A percentile compares a stretch with the other conserved stretches of the same genome.
phyloP scores from a whole-genome alignment of 2,113 vertebrate genomes.

The Corvus cornix region DNA sequence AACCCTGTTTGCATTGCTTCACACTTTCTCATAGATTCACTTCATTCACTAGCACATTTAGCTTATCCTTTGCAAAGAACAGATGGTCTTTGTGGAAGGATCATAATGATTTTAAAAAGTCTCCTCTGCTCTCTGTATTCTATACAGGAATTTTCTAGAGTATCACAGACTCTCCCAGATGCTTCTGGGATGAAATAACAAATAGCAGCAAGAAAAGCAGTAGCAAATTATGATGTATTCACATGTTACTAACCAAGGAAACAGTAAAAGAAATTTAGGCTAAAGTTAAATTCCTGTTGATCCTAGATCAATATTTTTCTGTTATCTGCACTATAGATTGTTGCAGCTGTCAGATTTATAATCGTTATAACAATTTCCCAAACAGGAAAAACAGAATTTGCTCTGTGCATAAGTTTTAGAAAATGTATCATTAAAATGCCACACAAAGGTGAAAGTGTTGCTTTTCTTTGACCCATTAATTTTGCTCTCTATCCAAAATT shows the following conservation, averaged over 20 bases:
- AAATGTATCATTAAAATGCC: not conserved
- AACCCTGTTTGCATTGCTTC: not conserved
- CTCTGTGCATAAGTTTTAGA: not conserved
- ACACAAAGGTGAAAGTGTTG: not conserved
- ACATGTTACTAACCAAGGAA: not conserved
- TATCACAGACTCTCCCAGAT: not conserved
- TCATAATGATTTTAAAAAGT: not conserved
- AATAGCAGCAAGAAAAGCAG: not conserved
- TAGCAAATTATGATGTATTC: not conserved
- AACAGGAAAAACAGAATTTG: not conserved
- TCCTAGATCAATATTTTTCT: not conserved
- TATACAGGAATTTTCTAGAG: not conserved
- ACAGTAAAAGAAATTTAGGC: not conserved
- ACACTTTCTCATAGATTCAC: not conserved
- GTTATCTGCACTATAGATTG: not conserved
- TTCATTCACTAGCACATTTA: not conserved
- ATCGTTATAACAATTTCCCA: not conserved
- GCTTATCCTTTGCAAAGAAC: not conserved
- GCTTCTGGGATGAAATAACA: not conserved
- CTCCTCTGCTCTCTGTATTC: not conserved
- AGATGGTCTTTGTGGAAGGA: not conserved
- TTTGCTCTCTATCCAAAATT: not conserved
- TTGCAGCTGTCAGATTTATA: not conserved
- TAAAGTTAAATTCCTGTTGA: not conserved
- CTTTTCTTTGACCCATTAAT: not conserved